Base-by-base conservation (phyloP, 2,797 vertebrate genomes). In the Cuculus canorus region DNA sequence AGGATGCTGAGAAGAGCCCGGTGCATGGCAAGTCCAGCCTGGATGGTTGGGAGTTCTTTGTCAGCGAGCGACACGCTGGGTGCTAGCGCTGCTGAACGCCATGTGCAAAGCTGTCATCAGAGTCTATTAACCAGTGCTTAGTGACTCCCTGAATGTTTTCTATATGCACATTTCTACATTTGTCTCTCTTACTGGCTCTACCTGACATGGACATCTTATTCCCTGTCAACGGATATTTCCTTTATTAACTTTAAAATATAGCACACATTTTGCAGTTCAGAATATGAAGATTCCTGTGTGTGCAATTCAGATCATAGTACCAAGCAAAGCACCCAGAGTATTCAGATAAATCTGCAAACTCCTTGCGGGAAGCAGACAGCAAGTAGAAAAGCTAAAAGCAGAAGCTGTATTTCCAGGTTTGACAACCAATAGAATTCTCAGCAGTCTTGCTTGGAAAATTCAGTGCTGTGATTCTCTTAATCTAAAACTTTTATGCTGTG, bases 1-100 rank as follows among this genome's bases (percentile, higher is more conserved):
- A 97, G 86, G 95, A 96, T 84, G 96, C 90, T 8, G 70, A 96
- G 94, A 96, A 92, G 96, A 97, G 77, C 76, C 88, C 30, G 35
- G 70, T 69, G 68, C 68, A 70, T 1, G 2, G 53, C 4, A 3
- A 73, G 72, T 39, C 35, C 89, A 47, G 81, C 47, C 59, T 12
- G 23, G 22, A 64, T 5, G 19, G 18, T 70, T 76, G 50, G 37
- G 59, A 70, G 78, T 59, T 84, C 48, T 76, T 82, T 77, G n/a
- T 41, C 24, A 22, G 68, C n/a, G 52, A 83, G 5, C 75, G 39
- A 10, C 0, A 0, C 2, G 7, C 68, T 19, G 80, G 73, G 82
- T 11, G 1, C 37, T 15, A 57, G 15, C 1, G 3, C 65, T 88
- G 70, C 23, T 17, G 64, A 21, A 43, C 0, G 7, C 53, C 47